phyloP scores from a whole-genome alignment of 2,113 vertebrate genomes.

The Brachionichthys hirsutus region DNA sequence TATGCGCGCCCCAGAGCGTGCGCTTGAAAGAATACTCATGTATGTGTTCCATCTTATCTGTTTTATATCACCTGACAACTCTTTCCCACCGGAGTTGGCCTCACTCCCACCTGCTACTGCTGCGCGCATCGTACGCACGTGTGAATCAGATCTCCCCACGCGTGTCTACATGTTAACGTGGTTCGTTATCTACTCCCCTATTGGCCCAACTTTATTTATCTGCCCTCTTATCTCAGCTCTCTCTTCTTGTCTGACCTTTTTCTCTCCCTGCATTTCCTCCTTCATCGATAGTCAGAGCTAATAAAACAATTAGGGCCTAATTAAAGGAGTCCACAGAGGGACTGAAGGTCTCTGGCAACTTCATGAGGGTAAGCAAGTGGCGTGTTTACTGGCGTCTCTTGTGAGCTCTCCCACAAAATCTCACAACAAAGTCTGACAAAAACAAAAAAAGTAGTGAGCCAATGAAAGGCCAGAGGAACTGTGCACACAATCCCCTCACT shows the following conservation, averaged over 20 bases:
- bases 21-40: slow-evolving; percentile 40
- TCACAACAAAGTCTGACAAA: slow-evolving; percentile 23
- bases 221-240: slow-evolving; percentile 11
- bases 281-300: slow-evolving; percentile 67
- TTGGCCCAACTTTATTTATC: neutral
- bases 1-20: slow-evolving; percentile 32
- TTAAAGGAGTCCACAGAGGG: slow-evolving; percentile 70
- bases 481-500: neutral
- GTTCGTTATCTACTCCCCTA: no score
- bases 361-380: slow-evolving; percentile 41
- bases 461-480: slow-evolving; percentile 26
- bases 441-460: neutral
- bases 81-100: slow-evolving; percentile 25
- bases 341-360: slow-evolving; percentile 52
- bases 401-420: slow-evolving; percentile 12
- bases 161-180: neutral
- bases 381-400: slow-evolving; percentile 45
- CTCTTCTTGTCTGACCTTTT: slow-evolving; percentile 50
- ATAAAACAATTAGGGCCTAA: slow-evolving; percentile 77
- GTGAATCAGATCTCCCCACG: neutral
- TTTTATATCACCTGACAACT: slow-evolving; percentile 52
- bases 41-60: slow-evolving; percentile 33
- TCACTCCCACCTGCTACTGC: slow-evolving; percentile 13
- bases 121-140: slow-evolving; percentile 3
- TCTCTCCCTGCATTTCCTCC: slow-evolving; percentile 38